phyloP scores from a whole-genome alignment of 2,797 vertebrate genomes.

The Dermochelys coriacea region DNA sequence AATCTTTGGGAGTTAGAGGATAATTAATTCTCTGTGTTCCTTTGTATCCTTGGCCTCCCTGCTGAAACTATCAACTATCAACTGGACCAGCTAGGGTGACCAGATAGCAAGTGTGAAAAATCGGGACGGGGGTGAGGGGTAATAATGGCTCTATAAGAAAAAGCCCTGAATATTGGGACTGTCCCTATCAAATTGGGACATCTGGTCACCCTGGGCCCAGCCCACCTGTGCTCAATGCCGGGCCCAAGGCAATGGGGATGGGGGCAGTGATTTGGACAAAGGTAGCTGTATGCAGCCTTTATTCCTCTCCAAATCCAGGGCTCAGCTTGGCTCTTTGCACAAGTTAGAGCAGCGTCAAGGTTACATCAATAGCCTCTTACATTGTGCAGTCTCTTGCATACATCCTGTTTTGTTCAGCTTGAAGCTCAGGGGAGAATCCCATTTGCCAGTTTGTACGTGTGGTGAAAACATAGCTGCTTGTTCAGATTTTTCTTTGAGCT shows the following conservation, averaged over 20 bases:
- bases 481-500: neutral
- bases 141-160: no score
- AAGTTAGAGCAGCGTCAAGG: no score
- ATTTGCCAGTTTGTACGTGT: neutral
- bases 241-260: accelerated
- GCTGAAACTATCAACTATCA: accelerated
- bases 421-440: no score
- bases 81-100: no score
- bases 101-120: no score
- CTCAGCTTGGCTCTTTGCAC: neutral
- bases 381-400: accelerated
- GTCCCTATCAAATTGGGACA: no score
- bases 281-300: accelerated
- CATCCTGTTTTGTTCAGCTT: neutral
- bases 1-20: accelerated
- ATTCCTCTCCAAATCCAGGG: accelerated
- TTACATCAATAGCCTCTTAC: no score
- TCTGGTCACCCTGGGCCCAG: no score
- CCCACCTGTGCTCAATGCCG: no score
- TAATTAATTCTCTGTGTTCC: accelerated
- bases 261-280: neutral
- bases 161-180: no score
- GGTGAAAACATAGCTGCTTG: neutral
- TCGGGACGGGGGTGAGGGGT: no score
- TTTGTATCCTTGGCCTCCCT: neutral